phyloP scores from a whole-genome alignment of 2,888 invertebrate species.

The Sipha maydis region DNA sequence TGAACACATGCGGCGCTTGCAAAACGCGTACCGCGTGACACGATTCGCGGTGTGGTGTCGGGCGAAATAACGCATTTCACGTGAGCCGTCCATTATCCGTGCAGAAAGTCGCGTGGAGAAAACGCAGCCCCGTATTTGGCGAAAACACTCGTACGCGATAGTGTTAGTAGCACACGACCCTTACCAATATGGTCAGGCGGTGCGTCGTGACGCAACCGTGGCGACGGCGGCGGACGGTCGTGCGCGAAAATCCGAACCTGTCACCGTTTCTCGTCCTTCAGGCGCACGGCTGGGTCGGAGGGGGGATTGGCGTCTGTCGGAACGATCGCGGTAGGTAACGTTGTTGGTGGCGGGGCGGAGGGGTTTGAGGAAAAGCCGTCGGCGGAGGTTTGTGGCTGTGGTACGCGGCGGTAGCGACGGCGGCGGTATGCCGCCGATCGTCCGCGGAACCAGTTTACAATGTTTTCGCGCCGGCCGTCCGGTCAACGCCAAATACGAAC shows the following conservation, averaged over 20 bases:
- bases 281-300: background rate
- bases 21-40: background rate
- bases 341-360: too few relatives aligned
- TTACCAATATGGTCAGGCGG: background rate
- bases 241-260: background rate
- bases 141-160: background rate
- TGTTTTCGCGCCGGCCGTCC: constrained; percentile 51
- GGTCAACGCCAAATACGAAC: constrained; percentile 59
- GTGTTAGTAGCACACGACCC: constrained; percentile 43
- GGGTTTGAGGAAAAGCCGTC: background rate
- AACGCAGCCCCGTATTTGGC: constrained; percentile 37
- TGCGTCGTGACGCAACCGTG: background rate
- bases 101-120: background rate
- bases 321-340: background rate
- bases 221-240: background rate
- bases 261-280: too few relatives aligned
- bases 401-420: too few relatives aligned
- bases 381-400: background rate
- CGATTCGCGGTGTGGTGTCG: background rate
- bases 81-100: background rate
- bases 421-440: background rate
- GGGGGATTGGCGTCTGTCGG: background rate
- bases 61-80: background rate
- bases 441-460: constrained; percentile 45
- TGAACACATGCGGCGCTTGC: background rate